Evolutionary conservation across 2,797 vertebrate genomes (phyloP), one percentile per base, ranked within the genome.

Genomic region (Xenops minutus): DNA sequence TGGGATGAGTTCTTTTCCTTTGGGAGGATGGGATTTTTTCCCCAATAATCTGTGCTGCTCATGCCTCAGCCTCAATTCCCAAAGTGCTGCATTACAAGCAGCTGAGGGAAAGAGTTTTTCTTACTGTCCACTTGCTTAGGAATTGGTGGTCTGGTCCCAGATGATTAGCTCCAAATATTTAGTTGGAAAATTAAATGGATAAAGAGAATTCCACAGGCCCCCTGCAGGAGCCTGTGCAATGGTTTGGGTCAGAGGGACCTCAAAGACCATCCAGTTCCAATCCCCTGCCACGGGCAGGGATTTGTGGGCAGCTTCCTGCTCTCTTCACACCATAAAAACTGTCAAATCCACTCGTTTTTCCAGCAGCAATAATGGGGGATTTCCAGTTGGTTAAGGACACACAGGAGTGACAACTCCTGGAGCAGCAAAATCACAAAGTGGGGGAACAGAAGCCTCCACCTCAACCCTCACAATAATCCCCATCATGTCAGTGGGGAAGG

Each of bases 41-140:
- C 55, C 30, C 39, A 58, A 71, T 23, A 0, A 2, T n/a, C 43
- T 30, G n/a, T 14, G 8, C 4, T 1, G 9, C 59, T 88, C 3
- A 0, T 3, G 10, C 37, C 72, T 81, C 58, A 36, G 56, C 49
- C 52, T 41, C 54, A 62, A 12, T 55, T 55, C 79, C 10, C 59
- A 85, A 73, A 58, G 4, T 15, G 24, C 52, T 63, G 52, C 37
- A 32, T 22, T 55, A 73, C 6, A 46, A 76, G 75, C 43, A 58
- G 55, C 0, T 51, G 56, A 84, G 51, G n/a, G 30, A 24, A 58
- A 73, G 37, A 34, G 6, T 17, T 88, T 30, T 80, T 43, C 54
- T 21, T 27, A 20, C 2, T 26, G 20, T 23, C 41, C 14, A 14
- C 27, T 64, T 59, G n/a, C 55, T 27, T 37, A 68, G 26, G 34